Evolutionary conservation across 2,888 invertebrate genomes (phyloP), one percentile per base, ranked within the genome.

Genomic region (Metellina segmentata): DNA sequence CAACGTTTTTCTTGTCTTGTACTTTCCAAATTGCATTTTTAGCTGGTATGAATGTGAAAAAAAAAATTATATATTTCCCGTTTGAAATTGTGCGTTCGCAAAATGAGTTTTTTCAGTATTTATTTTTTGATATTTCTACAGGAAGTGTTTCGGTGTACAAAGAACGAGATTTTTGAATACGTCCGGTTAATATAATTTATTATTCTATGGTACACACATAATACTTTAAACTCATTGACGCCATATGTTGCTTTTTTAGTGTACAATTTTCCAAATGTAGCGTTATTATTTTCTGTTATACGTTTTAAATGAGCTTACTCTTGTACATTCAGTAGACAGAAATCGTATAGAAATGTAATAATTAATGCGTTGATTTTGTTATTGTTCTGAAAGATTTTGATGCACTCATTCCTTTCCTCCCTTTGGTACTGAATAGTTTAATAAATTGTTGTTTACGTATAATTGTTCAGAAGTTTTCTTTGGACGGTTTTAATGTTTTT

Each of bases 391-490:
- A 53, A 61, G 13, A 51, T 20, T 89, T 82, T 77, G 77, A 77
- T 89, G 82, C 89, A 89, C 82, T 51, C 20, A 75, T 72, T 70
- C 70, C 77, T 85, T 77, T 79, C n/a, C 19, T 34, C 51, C 74
- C 48, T 75, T 88, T 81, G 88, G 72, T 81, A 88, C 81, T 79
- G 69, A 90, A 90, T 90, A 90, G 89, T 90, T 90, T 90, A 90
- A 90, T 90, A 90, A 90, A 90, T 75, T 90, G 89, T 90, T 90
- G 72, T 89, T 74, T 70, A 89, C 74, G 51, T 71, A 86, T n/a
- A 51, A 7, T 13, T 7, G 16, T n/a, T 34, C 34, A 34, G 34
- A 34, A 34, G 34, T 34, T n/a, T 82, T 19, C 61, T 20, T 4
- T 72, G 34, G n/a, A 72, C 19, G 4, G 19, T 34, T 75, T 13